Conservation (phyloP, 2,113 vertebrate genomes). For the Epinephelus moara region DNA sequence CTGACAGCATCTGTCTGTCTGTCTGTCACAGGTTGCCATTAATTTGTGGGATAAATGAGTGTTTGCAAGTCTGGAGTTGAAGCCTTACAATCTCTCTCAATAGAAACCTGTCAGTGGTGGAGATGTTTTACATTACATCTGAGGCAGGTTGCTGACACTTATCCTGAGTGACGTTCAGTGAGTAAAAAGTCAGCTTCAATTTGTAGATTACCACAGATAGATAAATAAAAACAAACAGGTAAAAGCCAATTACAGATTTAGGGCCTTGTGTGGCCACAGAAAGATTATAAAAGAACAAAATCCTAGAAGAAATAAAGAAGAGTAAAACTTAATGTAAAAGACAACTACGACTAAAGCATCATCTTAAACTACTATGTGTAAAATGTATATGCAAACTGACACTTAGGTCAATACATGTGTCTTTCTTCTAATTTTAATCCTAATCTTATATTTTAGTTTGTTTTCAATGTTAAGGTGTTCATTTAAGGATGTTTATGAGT, state of each 20-base stretch:
- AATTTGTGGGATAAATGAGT: conserved; percentile 34
- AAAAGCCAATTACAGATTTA: neutral
- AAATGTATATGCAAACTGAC: neutral
- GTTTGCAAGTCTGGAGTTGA: conserved; percentile 42
- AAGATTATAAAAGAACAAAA: neutral
- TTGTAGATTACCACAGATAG: neutral
- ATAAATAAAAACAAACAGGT: neutral
- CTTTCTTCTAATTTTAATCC: neutral
- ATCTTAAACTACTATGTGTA: neutral
- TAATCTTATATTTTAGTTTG: neutral
- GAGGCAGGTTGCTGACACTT: conserved; percentile 36
- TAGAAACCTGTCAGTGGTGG: conserved; percentile 38
- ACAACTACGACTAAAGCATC: neutral
- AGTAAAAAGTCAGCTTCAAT: neutral
- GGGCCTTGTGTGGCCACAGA: too few species aligned
- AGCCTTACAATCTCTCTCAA: conserved; percentile 23
- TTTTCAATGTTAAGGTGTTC: neutral
- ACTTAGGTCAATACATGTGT: neutral
- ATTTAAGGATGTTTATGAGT: too few species aligned
- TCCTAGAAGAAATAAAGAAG: too few species aligned
- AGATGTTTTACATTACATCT: conserved; percentile 35
- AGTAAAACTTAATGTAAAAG: neutral
- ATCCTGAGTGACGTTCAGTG: conserved; percentile 26
- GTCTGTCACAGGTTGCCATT: conserved; percentile 15
- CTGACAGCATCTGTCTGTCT: conserved; percentile 25